Evolutionary conservation across 2,797 vertebrate species (phyloP), one percentile per base, ranked within the genome.

Genomic region (Apodemus agrarius): DNA sequence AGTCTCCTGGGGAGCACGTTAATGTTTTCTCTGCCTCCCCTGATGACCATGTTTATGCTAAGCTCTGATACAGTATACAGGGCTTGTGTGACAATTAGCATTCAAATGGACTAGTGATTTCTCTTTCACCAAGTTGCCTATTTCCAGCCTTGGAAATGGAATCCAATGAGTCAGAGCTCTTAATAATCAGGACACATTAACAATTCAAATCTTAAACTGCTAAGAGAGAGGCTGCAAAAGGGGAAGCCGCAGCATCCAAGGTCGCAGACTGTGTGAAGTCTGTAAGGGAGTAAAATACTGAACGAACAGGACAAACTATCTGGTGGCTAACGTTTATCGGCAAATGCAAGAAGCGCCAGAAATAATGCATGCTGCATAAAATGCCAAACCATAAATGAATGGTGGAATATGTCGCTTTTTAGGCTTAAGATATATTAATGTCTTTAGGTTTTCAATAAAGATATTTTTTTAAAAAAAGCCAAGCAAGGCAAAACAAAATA

Each of bases 81-180:
- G 89, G 93, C 93, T 91, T 82, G 43, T 72, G 13, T 57, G 86
- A 91, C 91, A 98, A 98, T 97, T 98, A 98, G 93, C 96, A 96
- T 98, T 96, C 96, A 96, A 96, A 98, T 97, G 92, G 94, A 96
- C 91, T 78, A 86, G 92, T 95, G 96, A 96, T 97, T 97, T 97
- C 49, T 85, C 91, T 96, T 96, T 96, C 84, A 82, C 76, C 94
- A 92, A 46, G 61, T 91, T 96, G 85, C 95, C 89, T 93, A 96
- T 95, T 98, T 95, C 91, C 81, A 95, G 78, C 26, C 89, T 85
- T 29, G 11, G 76, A 95, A 97, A 95, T 97, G 95, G 83, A 96
- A 96, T 95, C 61, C 46, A 93, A 40, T 90, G 95, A 96, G 74
- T 97, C 94, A 93, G 67, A 95, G 89, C 57, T 97, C 85, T 4